Percentiles rank a stretch among this genome's conserved stretches.
These are phyloP conservation scores for Pemphredon lugubris DNA, from an alignment of 2,888 invertebrate species.

Conservation along the genomic window DNA sequence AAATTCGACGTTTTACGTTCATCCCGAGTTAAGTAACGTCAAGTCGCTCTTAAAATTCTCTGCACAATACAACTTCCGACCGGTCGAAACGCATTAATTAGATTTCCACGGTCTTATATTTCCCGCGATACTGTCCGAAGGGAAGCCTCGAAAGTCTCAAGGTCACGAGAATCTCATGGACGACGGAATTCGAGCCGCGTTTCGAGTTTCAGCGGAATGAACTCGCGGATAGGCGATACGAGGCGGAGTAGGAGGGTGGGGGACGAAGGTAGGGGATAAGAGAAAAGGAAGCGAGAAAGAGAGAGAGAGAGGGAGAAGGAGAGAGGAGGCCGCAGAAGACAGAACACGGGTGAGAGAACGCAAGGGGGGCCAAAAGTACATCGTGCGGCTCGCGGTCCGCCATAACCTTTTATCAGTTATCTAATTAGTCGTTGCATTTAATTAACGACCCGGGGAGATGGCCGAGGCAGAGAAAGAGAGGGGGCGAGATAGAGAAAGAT, in stretches of 20 bases:
- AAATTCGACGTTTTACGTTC: constrained; percentile 20
- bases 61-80: constrained; percentile 51
- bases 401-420: constrained; percentile 73
- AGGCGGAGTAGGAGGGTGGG: background rate
- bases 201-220: constrained; percentile 59
- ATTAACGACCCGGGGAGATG: constrained; percentile 67
- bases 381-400: constrained; percentile 50
- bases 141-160: constrained; percentile 54
- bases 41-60: no score
- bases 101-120: constrained; percentile 46
- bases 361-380: constrained; percentile 46
- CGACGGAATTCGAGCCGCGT: constrained; percentile 56
- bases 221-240: constrained; percentile 22
- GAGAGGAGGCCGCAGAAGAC: background rate
- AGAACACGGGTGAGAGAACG: no score
- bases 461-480: no score
- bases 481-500: no score
- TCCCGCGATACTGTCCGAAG: constrained; percentile 35
- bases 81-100: constrained; percentile 52
- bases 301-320: background rate
- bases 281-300: background rate
- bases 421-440: constrained; percentile 75
- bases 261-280: background rate
- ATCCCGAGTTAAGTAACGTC: no score
- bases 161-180: constrained; percentile 51